Evolutionary conservation across 2,797 vertebrate genomes (phyloP).

Genomic region (Anabacerthia variegaticeps): DNA sequence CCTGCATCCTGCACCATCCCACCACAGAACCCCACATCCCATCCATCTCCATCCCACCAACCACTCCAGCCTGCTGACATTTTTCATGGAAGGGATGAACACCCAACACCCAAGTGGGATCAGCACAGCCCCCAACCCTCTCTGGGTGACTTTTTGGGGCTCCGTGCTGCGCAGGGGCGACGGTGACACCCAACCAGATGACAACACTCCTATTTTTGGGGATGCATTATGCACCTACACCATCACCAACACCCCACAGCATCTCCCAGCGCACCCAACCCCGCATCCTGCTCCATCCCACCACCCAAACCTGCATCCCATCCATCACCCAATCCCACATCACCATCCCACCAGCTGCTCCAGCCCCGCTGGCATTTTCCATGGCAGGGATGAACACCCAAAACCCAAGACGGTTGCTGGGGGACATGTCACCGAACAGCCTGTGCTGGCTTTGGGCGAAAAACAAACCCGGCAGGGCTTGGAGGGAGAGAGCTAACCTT

Average conservation of each 20-base stretch:
- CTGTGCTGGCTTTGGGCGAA: constrained; percentile 68
- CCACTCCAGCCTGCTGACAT: neutral
- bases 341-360: neutral
- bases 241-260: neutral
- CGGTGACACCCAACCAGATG: neutral
- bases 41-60: neutral
- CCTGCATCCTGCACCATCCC: neutral
- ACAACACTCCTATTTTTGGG: neutral
- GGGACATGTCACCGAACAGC: constrained; percentile 4
- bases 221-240: rapidly evolving
- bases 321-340: neutral
- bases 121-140: neutral
- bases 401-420: neutral
- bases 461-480: constrained; percentile 74
- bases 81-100: neutral
- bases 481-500: constrained; percentile 81
- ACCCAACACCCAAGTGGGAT: neutral
- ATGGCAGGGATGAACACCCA: neutral
- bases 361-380: neutral
- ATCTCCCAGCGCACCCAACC: neutral
- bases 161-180: neutral
- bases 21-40: neutral
- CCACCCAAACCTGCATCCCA: neutral
- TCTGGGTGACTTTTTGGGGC: neutral
- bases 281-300: neutral